Conservation (phyloP, 2,113 vertebrate species). For the Kryptolebias marmoratus region DNA sequence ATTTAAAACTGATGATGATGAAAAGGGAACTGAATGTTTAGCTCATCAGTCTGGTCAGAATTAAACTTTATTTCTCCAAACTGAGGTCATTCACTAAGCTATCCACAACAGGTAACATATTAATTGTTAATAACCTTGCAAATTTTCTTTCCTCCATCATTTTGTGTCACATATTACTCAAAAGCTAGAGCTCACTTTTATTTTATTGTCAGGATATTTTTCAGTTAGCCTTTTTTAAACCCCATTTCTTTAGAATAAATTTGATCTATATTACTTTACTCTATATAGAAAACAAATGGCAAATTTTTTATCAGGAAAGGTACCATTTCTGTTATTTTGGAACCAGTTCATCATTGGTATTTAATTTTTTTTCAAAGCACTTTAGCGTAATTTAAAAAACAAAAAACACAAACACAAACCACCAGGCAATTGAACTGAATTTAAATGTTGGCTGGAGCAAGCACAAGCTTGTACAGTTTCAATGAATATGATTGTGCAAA, state of each 20-base stretch:
- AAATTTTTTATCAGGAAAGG: slow-evolving; percentile 32
- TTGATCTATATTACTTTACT: slow-evolving; percentile 38
- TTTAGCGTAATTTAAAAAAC: slow-evolving; percentile 38
- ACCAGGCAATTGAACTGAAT: slow-evolving; percentile 42
- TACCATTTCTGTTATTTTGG: slow-evolving; percentile 13
- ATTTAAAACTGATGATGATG: too few species aligned
- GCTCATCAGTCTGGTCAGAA: too few species aligned
- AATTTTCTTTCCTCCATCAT: slow-evolving; percentile 24
- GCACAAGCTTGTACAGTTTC: slow-evolving; percentile 25
- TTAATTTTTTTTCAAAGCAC: slow-evolving; percentile 19
- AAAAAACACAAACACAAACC: slow-evolving; percentile 46
- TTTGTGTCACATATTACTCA: slow-evolving; percentile 24
- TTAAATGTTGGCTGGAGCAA: slow-evolving; percentile 18
- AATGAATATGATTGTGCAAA: slow-evolving; percentile 21
- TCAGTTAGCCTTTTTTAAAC: slow-evolving; percentile 20
- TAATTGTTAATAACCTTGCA: not conserved
- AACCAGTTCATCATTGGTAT: slow-evolving; percentile 29
- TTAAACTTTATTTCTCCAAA: too few species aligned
- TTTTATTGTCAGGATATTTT: slow-evolving; percentile 39
- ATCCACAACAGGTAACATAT: too few species aligned
- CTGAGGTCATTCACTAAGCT: too few species aligned
- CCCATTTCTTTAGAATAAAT: slow-evolving; percentile 51
- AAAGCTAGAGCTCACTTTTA: slow-evolving; percentile 15
- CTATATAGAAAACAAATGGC: slow-evolving; percentile 41
- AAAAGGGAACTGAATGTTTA: too few species aligned